phyloP scores from a whole-genome alignment of 2,888 invertebrate species.

The Erynnis tages region DNA sequence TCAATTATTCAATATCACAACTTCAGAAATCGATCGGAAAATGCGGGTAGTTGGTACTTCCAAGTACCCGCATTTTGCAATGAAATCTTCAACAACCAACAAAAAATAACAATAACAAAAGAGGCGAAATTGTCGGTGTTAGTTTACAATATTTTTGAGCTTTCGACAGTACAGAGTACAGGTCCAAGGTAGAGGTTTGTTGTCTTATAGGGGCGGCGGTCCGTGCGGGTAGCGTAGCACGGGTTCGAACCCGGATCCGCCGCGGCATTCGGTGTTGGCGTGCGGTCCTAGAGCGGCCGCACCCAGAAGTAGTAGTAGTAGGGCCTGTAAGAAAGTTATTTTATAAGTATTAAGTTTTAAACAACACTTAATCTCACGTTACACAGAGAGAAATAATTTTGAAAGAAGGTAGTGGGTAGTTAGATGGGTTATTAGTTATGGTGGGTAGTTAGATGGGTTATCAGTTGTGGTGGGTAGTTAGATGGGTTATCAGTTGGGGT shows the following conservation, averaged over 20 bases:
- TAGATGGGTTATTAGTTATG: background rate
- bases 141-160: conserved; percentile 20
- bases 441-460: background rate
- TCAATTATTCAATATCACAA: conserved; percentile 22
- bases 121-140: background rate
- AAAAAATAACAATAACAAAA: conserved; percentile 9
- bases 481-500: background rate
- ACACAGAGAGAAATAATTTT: background rate
- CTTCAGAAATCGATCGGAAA: conserved; percentile 3
- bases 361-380: too few relatives aligned
- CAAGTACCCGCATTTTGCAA: conserved; percentile 1
- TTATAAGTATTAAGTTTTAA: too few relatives aligned
- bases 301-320: conserved; percentile 95
- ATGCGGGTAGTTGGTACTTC: conserved; percentile 4
- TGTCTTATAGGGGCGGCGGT: conserved; percentile 91
- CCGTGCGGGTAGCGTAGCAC: conserved; percentile 95
- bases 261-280: conserved; percentile 90
- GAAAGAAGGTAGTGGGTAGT: too few relatives aligned
- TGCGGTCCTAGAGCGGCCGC: conserved; percentile 96
- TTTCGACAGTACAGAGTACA: conserved; percentile 11
- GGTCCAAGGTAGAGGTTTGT: background rate
- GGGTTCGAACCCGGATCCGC: conserved; percentile 92
- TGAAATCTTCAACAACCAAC: conserved; percentile 13
- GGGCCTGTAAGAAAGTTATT: too few relatives aligned
- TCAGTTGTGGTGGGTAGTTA: background rate